phyloP scores from a whole-genome alignment of 1,140 invertebrate genomes.

The Diuraphis noxia region DNA sequence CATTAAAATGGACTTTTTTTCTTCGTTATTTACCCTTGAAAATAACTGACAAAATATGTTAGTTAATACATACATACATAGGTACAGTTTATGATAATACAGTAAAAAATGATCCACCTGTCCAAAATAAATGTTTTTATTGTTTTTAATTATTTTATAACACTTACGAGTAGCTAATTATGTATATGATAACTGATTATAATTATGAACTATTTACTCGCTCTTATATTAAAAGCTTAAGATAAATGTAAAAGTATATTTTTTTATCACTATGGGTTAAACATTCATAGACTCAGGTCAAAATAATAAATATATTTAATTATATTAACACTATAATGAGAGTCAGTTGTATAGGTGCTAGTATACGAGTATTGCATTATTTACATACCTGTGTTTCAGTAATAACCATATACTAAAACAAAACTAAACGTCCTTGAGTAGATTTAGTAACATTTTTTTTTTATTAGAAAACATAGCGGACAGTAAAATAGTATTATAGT shows the following conservation, averaged over 20 bases:
- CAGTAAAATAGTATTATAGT: not conserved
- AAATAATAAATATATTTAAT: conserved; percentile 5
- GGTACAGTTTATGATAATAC: too few relatives aligned
- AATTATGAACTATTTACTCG: not conserved
- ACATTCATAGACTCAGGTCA: not conserved
- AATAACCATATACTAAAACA: not conserved
- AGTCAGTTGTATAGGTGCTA: not conserved
- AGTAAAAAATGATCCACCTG: not conserved
- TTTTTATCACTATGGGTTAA: not conserved
- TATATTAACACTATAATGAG: not conserved
- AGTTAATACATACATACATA: too few relatives aligned
- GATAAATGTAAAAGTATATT: not conserved
- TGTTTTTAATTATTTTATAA: not conserved
- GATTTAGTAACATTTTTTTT: not conserved
- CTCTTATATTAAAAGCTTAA: not conserved
- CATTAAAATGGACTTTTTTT: not conserved
- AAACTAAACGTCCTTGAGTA: not conserved
- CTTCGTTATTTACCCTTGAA: not conserved
- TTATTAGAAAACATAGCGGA: not conserved
- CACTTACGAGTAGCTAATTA: not conserved
- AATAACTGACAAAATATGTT: not conserved
- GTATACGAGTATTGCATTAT: not conserved
- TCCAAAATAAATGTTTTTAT: not conserved
- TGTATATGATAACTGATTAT: not conserved
- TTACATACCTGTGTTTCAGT: not conserved